Conservation (phyloP, 2,888 invertebrate genomes). For the Liopterus haemorrhoidalis region DNA sequence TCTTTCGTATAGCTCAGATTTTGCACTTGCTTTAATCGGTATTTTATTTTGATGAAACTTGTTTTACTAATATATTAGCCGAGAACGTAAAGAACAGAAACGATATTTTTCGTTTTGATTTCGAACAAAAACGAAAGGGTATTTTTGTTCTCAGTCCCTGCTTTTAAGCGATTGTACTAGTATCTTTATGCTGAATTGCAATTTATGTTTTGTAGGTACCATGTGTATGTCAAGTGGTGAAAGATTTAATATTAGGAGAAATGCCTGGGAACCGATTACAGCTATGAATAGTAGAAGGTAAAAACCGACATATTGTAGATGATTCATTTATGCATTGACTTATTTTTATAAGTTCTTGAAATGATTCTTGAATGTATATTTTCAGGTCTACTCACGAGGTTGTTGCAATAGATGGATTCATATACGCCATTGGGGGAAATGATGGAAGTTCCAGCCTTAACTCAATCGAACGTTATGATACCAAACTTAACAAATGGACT, state of each 20-base stretch:
- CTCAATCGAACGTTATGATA: constrained; percentile 62
- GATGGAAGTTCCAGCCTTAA: constrained; percentile 65
- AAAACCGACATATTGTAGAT: not conserved
- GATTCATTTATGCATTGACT: not conserved
- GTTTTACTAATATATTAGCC: not conserved
- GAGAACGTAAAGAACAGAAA: too few relatives aligned
- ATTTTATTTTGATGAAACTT: too few relatives aligned
- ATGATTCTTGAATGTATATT: constrained; percentile 17
- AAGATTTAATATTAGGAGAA: constrained; percentile 56
- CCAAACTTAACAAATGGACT: constrained; percentile 60
- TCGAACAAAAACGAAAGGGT: not conserved
- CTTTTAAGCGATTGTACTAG: not conserved
- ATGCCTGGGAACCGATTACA: constrained; percentile 63
- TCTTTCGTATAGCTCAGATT: too few relatives aligned
- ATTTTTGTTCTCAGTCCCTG: not conserved
- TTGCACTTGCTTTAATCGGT: too few relatives aligned
- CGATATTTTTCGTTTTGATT: too few relatives aligned
- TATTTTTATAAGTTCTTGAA: not conserved
- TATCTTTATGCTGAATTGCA: constrained; percentile 1
- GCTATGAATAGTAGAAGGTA: constrained; percentile 62
- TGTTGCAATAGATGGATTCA: constrained; percentile 55
- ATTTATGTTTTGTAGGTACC: constrained; percentile 49
- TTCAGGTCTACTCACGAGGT: constrained; percentile 63
- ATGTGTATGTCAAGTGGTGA: constrained; percentile 65
- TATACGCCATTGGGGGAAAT: constrained; percentile 64